Evolutionary conservation across 2,113 vertebrate genomes (phyloP), one percentile per base, ranked within the genome.

Genomic region (human): DNA sequence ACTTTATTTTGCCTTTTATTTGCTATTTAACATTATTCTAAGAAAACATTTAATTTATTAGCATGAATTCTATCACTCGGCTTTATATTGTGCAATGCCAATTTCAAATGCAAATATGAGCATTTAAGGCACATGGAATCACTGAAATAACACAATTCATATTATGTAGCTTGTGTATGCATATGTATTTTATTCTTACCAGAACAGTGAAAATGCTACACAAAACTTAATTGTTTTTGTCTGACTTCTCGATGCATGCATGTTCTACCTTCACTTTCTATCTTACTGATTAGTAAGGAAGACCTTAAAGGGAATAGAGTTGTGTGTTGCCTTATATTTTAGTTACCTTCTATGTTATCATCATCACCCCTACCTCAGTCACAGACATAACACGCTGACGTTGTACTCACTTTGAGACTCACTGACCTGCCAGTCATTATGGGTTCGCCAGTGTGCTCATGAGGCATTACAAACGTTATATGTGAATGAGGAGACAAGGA

Each of bases 21-120:
- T 83, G 70, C 61, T 93, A 52, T 25, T 48, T 64, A 83, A 72
- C 59, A 13, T 43, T n/a, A 68, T 72, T 82, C 64, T 89, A 59
- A 90, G 61, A 83, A 79, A 75, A 61, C 25, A 30, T 87, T 70
- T 79, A 85, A 85, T 73, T 73, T 89, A 80, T 75, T 61, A 88
- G 30, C 30, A 88, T 85, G 27, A 66, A 88, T 73, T 85, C 76
- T 57, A 50, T 30, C 61, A 23, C 68, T 93, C 9, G 38, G 5
- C 73, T 94, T 86, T 79, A 83, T 38, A 83, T 70, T 61, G 14
- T 45, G 7, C 35, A 18, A n/a, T 68, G 22, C 13, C 32, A 61
- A 61, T 94, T 93, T 80, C 61, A 91, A 94, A 82, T 82, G 72
- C 50, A 94, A 93, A 94, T 90, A 23, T 52, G 23, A 84, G 70